A percentile compares a stretch with the other conserved stretches of the same genome.
Conservation (phyloP, 2,888 invertebrate genomes). For the Pheosia tremula region DNA sequence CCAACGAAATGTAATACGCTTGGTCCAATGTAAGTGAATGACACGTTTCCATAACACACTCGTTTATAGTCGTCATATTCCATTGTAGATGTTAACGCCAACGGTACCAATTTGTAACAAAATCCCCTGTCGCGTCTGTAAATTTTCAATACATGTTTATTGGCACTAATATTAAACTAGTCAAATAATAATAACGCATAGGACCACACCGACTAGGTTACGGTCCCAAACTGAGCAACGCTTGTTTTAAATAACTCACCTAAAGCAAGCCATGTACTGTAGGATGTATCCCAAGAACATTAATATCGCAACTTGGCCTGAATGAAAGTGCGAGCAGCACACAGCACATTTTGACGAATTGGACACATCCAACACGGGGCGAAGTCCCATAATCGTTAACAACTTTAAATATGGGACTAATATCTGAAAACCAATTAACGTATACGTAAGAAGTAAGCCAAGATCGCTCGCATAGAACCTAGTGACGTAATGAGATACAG, state of each 20-base stretch:
- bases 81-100: conserved; percentile 68
- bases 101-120: conserved; percentile 84
- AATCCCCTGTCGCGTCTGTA: conserved; percentile 89
- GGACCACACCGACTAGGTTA: too few species aligned
- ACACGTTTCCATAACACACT: conserved; percentile 88
- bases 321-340: conserved; percentile 87
- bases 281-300: conserved; percentile 89
- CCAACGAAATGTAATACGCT: conserved; percentile 89
- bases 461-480: background rate
- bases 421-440: conserved; percentile 77
- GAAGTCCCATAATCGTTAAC: conserved; percentile 89
- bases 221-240: too few species aligned
- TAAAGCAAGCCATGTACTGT: conserved; percentile 92
- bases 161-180: background rate
- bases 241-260: conserved; percentile 68
- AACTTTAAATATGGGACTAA: conserved; percentile 90
- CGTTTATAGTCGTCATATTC: conserved; percentile 82
- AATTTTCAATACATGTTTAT: background rate
- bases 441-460: background rate
- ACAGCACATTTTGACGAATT: conserved; percentile 85
- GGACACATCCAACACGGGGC: conserved; percentile 87
- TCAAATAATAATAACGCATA: too few species aligned
- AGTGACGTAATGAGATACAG: too few species aligned
- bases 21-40: conserved; percentile 90
- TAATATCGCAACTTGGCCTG: conserved; percentile 86